phyloP scores from a whole-genome alignment of 1,140 invertebrate genomes.

The Idris sp. region DNA sequence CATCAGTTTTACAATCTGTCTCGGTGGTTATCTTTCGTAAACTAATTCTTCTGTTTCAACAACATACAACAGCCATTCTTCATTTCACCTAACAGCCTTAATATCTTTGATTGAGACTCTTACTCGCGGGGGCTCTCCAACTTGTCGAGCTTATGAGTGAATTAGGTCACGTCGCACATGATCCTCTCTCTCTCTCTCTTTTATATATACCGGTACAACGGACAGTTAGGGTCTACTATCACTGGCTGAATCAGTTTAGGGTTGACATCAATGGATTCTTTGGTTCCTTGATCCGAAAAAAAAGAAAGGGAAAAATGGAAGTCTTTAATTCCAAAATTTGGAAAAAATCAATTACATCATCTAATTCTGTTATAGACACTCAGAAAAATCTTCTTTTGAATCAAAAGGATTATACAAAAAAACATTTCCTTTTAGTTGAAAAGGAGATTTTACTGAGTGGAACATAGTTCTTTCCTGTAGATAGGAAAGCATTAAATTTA shows the following conservation, averaged over 20 bases:
- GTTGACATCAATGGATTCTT: slow-evolving; percentile 10
- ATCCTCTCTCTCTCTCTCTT: too few species aligned
- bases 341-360: too few species aligned
- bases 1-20: slow-evolving; percentile 21
- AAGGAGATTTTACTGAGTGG: too few species aligned
- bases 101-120: slow-evolving; percentile 53
- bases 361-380: too few species aligned
- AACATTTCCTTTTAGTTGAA: too few species aligned
- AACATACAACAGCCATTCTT: slow-evolving; percentile 45
- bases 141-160: slow-evolving; percentile 65
- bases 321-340: too few species aligned
- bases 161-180: slow-evolving; percentile 72
- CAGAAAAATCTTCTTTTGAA: too few species aligned
- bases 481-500: too few species aligned
- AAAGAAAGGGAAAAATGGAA: too few species aligned
- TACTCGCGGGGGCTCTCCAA: slow-evolving; percentile 38
- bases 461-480: too few species aligned
- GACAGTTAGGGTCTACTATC: slow-evolving; percentile 44
- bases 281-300: too few species aligned
- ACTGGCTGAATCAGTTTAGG: slow-evolving; percentile 27
- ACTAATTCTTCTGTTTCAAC: slow-evolving; percentile 39
- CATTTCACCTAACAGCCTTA: slow-evolving; percentile 43
- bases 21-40: slow-evolving; percentile 18
- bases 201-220: slow-evolving; percentile 44
- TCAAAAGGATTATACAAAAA: too few species aligned